Percentiles rank a stretch among this genome's conserved stretches.
phyloP scores from a whole-genome alignment of 2,113 vertebrate genomes.

The Clarias gariepinus region DNA sequence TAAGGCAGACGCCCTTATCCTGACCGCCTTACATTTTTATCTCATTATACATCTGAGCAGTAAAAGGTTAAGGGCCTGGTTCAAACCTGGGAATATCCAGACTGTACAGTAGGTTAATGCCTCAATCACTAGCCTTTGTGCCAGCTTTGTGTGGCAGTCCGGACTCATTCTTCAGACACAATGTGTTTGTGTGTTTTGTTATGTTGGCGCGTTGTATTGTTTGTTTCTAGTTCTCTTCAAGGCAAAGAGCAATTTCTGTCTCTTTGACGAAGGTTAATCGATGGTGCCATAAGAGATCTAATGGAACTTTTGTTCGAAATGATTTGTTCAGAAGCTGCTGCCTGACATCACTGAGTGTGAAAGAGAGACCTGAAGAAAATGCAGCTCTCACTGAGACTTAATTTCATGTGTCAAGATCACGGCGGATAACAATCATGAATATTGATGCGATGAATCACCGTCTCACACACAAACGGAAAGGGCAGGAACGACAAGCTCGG shows the following conservation, averaged over 20 bases:
- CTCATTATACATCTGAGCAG: no score
- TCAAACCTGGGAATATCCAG: no score
- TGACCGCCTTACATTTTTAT: no score
- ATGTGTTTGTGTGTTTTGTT: neutral
- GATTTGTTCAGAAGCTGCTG: neutral
- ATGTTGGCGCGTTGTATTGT: neutral
- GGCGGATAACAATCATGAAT: neutral
- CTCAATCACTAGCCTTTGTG: no score
- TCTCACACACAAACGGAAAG: neutral
- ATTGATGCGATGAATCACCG: neutral
- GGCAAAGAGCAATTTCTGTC: neutral
- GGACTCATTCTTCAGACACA: neutral
- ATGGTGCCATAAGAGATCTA: neutral
- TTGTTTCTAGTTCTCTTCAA: neutral
- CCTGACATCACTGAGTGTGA: neutral
- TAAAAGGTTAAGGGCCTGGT: no score
- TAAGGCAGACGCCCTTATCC: no score
- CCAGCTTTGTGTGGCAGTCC: neutral
- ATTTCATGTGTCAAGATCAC: slow-evolving; percentile 29
- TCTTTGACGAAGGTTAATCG: neutral
- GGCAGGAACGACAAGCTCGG: neutral
- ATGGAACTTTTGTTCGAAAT: neutral
- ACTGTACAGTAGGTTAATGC: no score
- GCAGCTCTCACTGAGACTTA: neutral
- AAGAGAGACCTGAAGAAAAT: neutral